Percentiles rank a stretch among this genome's conserved stretches.
phyloP scores from a whole-genome alignment of 2,113 vertebrate genomes.

The Elaphurus davidianus region DNA sequence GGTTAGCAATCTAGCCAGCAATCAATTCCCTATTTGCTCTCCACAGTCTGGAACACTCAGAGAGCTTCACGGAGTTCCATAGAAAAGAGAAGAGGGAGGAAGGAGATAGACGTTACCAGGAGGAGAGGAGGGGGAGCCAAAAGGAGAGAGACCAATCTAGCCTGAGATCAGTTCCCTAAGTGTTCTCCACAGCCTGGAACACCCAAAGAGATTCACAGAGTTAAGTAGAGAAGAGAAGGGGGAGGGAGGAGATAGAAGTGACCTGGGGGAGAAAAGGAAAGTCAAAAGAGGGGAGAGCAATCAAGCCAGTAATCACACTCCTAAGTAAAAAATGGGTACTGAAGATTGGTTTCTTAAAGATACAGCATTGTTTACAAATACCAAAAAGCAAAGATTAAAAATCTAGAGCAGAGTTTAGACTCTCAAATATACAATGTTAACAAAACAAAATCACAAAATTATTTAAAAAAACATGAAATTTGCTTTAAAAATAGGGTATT shows the following conservation, averaged over 20 bases:
- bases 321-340: background rate
- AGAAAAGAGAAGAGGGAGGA: background rate
- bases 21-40: background rate
- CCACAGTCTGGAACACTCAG: background rate
- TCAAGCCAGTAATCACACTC: background rate
- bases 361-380: background rate
- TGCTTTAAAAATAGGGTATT: background rate
- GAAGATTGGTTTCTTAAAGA: background rate
- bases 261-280: background rate
- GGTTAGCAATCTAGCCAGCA: background rate
- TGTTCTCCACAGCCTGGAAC: background rate
- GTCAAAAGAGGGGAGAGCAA: background rate
- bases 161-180: background rate
- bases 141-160: background rate
- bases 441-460: background rate
- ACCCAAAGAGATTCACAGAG: background rate
- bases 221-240: background rate
- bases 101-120: background rate
- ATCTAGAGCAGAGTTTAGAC: background rate
- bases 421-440: background rate
- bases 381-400: background rate
- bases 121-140: background rate
- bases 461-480: background rate
- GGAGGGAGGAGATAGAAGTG: background rate
- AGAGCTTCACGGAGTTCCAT: background rate